Base-by-base conservation (phyloP, 1,140 invertebrate species). In the Lethrus apterus region DNA sequence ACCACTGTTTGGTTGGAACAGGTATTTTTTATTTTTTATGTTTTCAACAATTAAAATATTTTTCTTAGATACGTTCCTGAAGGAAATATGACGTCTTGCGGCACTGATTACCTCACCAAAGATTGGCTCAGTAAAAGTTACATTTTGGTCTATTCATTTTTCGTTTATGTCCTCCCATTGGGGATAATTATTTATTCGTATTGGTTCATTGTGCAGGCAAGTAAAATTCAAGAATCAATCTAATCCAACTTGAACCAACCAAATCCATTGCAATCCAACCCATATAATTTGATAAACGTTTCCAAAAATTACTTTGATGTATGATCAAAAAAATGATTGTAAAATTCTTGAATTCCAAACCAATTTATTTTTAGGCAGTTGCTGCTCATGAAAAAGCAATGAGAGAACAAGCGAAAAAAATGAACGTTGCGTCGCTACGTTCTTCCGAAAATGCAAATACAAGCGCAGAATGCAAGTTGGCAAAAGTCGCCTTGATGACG, bases 71-170 rank as follows among this genome's bases (percentile, higher is more conserved):
- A 89, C 67, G 83, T 89, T 31, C 86, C 86, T n/a, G 87, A 90
- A 70, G 85, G 85, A 35, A 89, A 89, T 58, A 80, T 89, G 76
- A 89, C 85, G 15, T 81, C 85, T 13, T 91, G 87, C 59, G 87
- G 86, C 17, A 87, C 87, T 44, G 88, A 91, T 62, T 91, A 89
- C 61, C 65, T 91, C 29, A 76, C 67, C 38, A 76, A 78, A 57
- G 77, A 82, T 38, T 77, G 75, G 73, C 44, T 74, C 8, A 77
- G 75, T 54, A 70, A 70, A 38, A 83, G 81, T 38, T 88, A 86
- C 64, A 76, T 86, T 50, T 50, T 86, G 7, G 69, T 78, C 2
- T 86, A 87, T 56, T 74, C 73, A n/a, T 49, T 80, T 11, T 85
- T 81, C 50, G 78, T 79, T 3, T 88, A 87, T 58, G 84, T 80